Base-by-base conservation (phyloP, 1,140 invertebrate species). In the Helicoverpa armigera region DNA sequence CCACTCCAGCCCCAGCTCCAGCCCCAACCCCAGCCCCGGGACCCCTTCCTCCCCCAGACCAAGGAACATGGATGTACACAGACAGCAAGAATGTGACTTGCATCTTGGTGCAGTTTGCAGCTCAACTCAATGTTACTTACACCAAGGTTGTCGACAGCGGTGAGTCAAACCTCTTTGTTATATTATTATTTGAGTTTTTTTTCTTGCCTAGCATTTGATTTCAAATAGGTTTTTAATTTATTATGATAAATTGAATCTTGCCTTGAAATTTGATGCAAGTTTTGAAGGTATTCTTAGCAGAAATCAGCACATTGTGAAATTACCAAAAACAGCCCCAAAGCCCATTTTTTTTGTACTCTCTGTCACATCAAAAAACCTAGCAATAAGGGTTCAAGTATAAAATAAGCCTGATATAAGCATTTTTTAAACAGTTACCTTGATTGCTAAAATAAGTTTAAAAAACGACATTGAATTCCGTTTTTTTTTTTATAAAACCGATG, bases 101-200 rank as follows among this genome's bases (percentile, higher is more conserved):
- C 85, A 95, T 97, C 56, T 87, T 97, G 14, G 87, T 96, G 2
- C 91, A 96, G 88, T 96, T 97, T 96, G 96, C 96, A 4, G 95
- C 95, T 12, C 95, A 96, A 76, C 88, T 97, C 13, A 96, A 96
- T 85, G 90, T 97, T 51, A 96, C 95, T 7, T 96, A 96, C 84
- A 83, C 86, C 18, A 94, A 91, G 48, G 89, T 88, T 76, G 90
- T 79, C 14, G 65, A 80, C 2, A 77, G 56, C 50, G 72, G 82
- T 83, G 18, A 83, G 82, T 82, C 54, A 51, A 51, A 29, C 1
- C 61, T 53, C n/a, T 50, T 58, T 53, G 50, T 2, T 31, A 63
- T 61, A 54, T 58, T 58, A 5, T n/a, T 18, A 35, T 18, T 18
- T 18, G 5, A 18, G 5, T 16, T 9, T 58, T 9, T 18, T 7